phyloP scores from a whole-genome alignment of 2,888 invertebrate genomes.

The Melitaea athalia region DNA sequence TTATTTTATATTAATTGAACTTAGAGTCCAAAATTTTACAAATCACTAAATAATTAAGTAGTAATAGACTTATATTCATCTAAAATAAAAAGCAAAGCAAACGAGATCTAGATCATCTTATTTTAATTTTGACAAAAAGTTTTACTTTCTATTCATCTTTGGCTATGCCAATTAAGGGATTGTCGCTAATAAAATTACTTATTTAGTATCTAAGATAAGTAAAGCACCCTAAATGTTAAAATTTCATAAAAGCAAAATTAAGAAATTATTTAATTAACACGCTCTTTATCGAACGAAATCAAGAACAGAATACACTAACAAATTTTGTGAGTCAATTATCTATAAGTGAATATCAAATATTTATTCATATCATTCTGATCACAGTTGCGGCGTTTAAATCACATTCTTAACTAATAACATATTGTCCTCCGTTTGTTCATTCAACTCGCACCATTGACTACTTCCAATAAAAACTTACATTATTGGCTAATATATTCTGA shows the following conservation, averaged over 20 bases:
- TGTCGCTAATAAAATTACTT: conserved; percentile 61
- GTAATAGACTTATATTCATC: conserved; percentile 19
- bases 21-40: conserved; percentile 29
- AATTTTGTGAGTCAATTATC: conserved; percentile 76
- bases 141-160: conserved; percentile 77
- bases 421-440: conserved; percentile 79
- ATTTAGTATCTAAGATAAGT: conserved; percentile 57
- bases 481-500: conserved; percentile 58
- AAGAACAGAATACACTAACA: conserved; percentile 48
- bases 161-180: conserved; percentile 77
- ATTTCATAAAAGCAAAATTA: conserved; percentile 54
- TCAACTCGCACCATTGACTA: conserved; percentile 69
- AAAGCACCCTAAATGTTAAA: conserved; percentile 73
- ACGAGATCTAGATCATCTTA: conserved; percentile 46
- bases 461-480: conserved; percentile 54
- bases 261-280: conserved; percentile 49
- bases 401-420: conserved; percentile 82
- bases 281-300: conserved; percentile 33
- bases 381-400: conserved; percentile 83
- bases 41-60: conserved; percentile 42
- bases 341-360: conserved; percentile 83
- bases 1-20: conserved; percentile 39
- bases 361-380: conserved; percentile 83
- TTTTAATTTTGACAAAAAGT: conserved; percentile 57
- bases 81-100: conserved; percentile 44